phyloP scores from a whole-genome alignment of 1,140 invertebrate species.

The Hypothenemus hampei region DNA sequence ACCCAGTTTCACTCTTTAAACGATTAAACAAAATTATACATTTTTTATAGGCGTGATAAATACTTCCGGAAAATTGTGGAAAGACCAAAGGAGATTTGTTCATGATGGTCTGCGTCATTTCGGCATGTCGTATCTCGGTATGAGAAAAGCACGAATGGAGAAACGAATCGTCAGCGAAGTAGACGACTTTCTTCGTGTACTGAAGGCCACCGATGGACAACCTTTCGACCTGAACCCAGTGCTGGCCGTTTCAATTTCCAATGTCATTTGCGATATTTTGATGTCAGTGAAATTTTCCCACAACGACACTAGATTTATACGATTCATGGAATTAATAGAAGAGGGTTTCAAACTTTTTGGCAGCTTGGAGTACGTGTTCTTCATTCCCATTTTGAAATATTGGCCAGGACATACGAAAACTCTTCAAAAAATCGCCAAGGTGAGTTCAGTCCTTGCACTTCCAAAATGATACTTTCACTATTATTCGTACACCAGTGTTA shows the following conservation, averaged over 20 bases:
- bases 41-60: slow-evolving; percentile 77
- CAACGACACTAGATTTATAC: slow-evolving; percentile 67
- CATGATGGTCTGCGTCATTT: slow-evolving; percentile 84
- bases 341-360: slow-evolving; percentile 85
- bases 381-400: slow-evolving; percentile 64
- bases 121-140: slow-evolving; percentile 80
- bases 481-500: not conserved
- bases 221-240: slow-evolving; percentile 66
- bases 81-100: slow-evolving; percentile 84
- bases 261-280: slow-evolving; percentile 85
- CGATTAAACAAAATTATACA: slow-evolving; percentile 6
- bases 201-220: slow-evolving; percentile 55
- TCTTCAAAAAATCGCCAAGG: slow-evolving; percentile 66
- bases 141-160: slow-evolving; percentile 77
- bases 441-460: slow-evolving; percentile 32
- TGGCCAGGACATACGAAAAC: slow-evolving; percentile 68
- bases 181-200: slow-evolving; percentile 60
- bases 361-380: slow-evolving; percentile 59
- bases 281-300: slow-evolving; percentile 82
- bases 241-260: slow-evolving; percentile 77
- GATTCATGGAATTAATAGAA: slow-evolving; percentile 78
- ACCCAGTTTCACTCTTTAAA: slow-evolving; percentile 25
- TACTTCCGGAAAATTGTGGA: slow-evolving; percentile 86
- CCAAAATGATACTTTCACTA: slow-evolving; percentile 5
- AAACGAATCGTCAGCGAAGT: slow-evolving; percentile 81